phyloP scores from a whole-genome alignment of 2,113 vertebrate genomes.

The Zosterops borbonicus region DNA sequence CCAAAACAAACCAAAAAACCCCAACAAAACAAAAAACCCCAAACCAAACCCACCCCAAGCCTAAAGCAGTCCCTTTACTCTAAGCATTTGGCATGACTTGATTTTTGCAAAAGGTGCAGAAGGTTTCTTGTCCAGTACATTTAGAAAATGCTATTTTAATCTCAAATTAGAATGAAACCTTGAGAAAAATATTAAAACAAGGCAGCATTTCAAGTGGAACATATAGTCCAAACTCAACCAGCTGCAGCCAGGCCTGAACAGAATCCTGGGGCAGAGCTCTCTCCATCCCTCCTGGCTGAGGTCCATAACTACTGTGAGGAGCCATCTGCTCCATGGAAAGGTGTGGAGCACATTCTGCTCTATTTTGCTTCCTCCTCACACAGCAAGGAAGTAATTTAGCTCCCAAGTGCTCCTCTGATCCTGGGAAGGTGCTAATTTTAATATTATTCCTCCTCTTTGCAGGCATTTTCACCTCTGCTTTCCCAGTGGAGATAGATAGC shows the following conservation, averaged over 20 bases:
- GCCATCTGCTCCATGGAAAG: background rate
- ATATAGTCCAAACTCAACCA: background rate
- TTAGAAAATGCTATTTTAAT: background rate
- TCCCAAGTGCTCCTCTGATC: background rate
- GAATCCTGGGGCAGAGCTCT: background rate
- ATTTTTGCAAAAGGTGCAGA: background rate
- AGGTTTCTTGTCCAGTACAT: background rate
- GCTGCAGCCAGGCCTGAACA: background rate
- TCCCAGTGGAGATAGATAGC: background rate
- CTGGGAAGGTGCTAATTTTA: slow-evolving; percentile 12
- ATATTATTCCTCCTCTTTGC: background rate
- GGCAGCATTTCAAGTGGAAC: background rate
- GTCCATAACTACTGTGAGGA: background rate
- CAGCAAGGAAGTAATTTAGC: background rate
- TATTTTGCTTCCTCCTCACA: background rate
- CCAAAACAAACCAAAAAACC: too few species aligned
- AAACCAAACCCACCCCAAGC: background rate
- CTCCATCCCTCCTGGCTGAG: background rate
- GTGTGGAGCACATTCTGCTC: background rate
- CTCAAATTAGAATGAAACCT: background rate
- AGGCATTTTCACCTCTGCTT: background rate
- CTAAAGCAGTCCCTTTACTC: background rate
- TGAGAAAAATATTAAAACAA: background rate
- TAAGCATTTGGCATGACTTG: background rate
- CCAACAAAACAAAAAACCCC: too few species aligned